These are phyloP conservation scores for Caenorhabditis brenneri DNA, from an alignment of 1,140 invertebrate genomes.

Conservation along the genomic window DNA sequence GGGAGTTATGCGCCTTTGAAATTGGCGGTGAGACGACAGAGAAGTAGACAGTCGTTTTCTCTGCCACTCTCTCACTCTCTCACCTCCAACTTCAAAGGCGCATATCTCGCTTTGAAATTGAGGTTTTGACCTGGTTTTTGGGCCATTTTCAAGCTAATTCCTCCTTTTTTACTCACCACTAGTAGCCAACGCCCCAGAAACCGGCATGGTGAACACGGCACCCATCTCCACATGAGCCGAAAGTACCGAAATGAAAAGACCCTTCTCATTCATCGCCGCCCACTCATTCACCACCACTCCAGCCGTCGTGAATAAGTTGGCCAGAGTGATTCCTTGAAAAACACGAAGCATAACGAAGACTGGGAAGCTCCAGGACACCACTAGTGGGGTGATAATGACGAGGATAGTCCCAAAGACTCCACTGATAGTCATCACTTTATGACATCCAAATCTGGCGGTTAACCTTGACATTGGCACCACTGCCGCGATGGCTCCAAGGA, in stretches of 20 bases:
- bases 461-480: conserved; percentile 14
- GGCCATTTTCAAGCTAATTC: no score
- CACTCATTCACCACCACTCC: conserved; percentile 54
- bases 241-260: conserved; percentile 55
- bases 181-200: conserved; percentile 47
- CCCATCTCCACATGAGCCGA: conserved; percentile 53
- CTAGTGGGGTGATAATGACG: conserved; percentile 40
- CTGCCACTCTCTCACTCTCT: no score
- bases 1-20: no score
- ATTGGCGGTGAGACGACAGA: no score
- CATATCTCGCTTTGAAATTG: no score
- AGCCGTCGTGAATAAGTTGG: conserved; percentile 51
- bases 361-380: conserved; percentile 45
- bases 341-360: conserved; percentile 47
- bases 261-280: conserved; percentile 51
- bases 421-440: conserved; percentile 45
- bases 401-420: conserved; percentile 24
- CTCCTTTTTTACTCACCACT: background rate
- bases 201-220: conserved; percentile 53
- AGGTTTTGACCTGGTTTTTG: no score
- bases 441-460: conserved; percentile 20
- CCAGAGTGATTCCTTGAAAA: conserved; percentile 51
- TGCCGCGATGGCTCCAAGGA: conserved; percentile 13
- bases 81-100: no score
- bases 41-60: no score